These are phyloP conservation scores for Bombylius major DNA, from an alignment of 2,888 invertebrate genomes.

Conservation along the genomic window DNA sequence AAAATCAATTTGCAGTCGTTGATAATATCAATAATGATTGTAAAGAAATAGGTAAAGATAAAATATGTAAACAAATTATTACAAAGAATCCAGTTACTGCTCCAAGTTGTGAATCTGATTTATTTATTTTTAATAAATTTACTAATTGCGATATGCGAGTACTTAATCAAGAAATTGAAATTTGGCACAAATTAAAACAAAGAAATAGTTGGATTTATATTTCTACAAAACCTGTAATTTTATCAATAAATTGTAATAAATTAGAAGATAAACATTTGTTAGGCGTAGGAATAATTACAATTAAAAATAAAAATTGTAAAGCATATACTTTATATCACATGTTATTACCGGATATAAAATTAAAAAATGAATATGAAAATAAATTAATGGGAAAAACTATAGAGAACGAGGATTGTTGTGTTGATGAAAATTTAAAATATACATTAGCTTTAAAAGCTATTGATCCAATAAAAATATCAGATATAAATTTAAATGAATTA, in stretches of 20 bases:
- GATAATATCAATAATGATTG: neutral
- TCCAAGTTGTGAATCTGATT: neutral
- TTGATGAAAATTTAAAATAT: conserved; percentile 4
- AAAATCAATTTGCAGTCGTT: neutral
- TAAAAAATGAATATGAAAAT: neutral
- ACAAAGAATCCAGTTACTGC: neutral
- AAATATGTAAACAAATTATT: neutral
- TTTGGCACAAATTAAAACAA: conserved; percentile 2
- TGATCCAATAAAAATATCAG: neutral
- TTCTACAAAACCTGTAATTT: neutral
- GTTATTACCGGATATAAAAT: conserved; percentile 1
- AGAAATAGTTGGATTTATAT: conserved; percentile 1
- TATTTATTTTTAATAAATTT: neutral
- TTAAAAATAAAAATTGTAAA: neutral
- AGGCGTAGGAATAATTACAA: neutral
- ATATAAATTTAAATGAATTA: neutral
- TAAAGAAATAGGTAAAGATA: neutral
- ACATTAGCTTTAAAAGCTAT: neutral
- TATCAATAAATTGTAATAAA: neutral
- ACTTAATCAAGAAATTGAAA: neutral
- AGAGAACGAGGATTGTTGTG: conserved; percentile 1
- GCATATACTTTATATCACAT: neutral
- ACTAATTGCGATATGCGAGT: neutral
- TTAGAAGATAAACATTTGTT: neutral
- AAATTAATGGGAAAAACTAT: neutral